These are phyloP conservation scores for Polia nebulosa DNA, from an alignment of 2,888 invertebrate species.

Conservation along the genomic window DNA sequence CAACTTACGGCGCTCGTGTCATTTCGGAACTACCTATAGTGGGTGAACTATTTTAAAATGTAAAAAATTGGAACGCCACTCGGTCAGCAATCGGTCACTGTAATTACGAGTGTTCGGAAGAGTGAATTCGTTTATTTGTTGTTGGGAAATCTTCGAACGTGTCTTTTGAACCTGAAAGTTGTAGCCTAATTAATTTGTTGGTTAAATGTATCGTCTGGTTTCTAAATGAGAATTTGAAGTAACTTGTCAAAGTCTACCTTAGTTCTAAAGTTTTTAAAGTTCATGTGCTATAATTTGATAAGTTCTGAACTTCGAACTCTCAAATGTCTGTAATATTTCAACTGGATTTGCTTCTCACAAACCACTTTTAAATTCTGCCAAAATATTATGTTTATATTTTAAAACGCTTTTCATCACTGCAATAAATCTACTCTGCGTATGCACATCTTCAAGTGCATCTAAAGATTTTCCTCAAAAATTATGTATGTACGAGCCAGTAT, in stretches of 20 bases:
- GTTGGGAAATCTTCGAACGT: slow-evolving; percentile 28
- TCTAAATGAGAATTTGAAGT: neutral
- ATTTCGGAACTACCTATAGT: slow-evolving; percentile 55
- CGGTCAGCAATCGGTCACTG: slow-evolving; percentile 51
- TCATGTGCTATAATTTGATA: neutral
- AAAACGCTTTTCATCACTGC: slow-evolving; percentile 12
- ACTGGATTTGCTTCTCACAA: neutral
- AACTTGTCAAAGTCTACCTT: neutral
- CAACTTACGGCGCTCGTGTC: slow-evolving; percentile 53
- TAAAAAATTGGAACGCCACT: slow-evolving; percentile 63
- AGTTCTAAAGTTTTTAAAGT: neutral
- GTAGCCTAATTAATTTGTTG: slow-evolving; percentile 9
- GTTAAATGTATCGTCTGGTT: neutral
- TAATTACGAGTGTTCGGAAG: slow-evolving; percentile 49
- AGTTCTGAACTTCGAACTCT: neutral
- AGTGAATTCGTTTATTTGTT: slow-evolving; percentile 44
- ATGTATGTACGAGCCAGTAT: neutral
- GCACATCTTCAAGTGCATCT: slow-evolving; percentile 18
- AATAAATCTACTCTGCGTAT: slow-evolving; percentile 12
- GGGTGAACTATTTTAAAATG: slow-evolving; percentile 64
- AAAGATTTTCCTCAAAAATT: slow-evolving; percentile 2
- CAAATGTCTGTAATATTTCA: slow-evolving; percentile 15
- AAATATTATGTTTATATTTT: slow-evolving; percentile 15
- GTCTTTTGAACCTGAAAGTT: slow-evolving; percentile 1
- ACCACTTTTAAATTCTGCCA: slow-evolving; percentile 6